phyloP scores from a whole-genome alignment of 2,113 vertebrate species.

The Microtus oregoni region DNA sequence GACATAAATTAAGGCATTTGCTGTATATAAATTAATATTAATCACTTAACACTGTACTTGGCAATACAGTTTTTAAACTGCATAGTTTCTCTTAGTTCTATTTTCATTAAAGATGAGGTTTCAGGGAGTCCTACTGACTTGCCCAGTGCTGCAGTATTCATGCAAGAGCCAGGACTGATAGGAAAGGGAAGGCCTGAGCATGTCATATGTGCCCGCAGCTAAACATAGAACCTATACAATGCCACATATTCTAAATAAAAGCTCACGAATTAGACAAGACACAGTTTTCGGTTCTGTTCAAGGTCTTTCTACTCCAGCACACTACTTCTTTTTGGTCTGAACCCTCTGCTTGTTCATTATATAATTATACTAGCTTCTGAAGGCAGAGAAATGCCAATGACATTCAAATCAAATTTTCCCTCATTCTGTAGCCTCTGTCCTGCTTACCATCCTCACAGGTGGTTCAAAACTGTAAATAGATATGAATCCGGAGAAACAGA shows the following conservation, averaged over 20 bases:
- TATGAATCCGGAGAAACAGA: constrained; percentile 23
- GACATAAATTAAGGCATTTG: not conserved
- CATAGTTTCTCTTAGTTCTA: not conserved
- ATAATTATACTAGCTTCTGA: constrained; percentile 4
- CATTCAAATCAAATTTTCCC: not conserved
- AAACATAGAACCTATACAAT: not conserved
- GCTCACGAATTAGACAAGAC: not conserved
- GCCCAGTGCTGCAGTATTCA: not conserved
- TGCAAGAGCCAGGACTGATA: not conserved
- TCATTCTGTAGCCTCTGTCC: not conserved
- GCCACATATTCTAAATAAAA: not conserved
- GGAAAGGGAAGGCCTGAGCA: not conserved
- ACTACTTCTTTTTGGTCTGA: not conserved
- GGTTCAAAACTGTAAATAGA: not conserved
- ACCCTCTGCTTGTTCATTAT: not conserved
- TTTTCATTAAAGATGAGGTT: not conserved
- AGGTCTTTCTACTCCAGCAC: not conserved
- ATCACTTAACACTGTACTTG: not conserved
- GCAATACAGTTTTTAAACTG: not conserved
- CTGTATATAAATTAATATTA: constrained; percentile 1
- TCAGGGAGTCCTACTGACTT: not conserved
- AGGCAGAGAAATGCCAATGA: not conserved
- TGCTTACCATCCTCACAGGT: constrained; percentile 22
- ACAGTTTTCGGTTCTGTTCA: not conserved
- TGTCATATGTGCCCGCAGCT: not conserved